A percentile compares a stretch with the other conserved stretches of the same genome.
phyloP scores from a whole-genome alignment of 2,797 vertebrate genomes.

The Hypotaenidia philippensis region DNA sequence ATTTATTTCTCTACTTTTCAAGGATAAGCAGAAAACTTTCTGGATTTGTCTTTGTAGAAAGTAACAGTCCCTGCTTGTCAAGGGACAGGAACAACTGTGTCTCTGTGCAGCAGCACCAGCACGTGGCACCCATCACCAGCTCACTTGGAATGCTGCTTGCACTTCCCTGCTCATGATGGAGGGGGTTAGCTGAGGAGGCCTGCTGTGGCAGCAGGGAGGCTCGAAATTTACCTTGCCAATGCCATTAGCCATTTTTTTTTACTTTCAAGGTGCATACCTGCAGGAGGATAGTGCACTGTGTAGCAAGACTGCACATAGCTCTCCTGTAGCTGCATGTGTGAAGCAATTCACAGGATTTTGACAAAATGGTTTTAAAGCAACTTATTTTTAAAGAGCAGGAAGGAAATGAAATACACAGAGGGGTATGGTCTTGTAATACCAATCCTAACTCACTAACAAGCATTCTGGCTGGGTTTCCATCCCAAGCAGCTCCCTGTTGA shows the following conservation, averaged over 20 bases:
- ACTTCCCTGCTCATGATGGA: neutral
- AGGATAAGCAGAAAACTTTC: slow-evolving; percentile 5
- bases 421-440: neutral
- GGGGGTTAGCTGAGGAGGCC: slow-evolving; percentile 5
- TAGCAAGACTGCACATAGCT: neutral
- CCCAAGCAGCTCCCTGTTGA: neutral
- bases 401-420: neutral
- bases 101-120: neutral
- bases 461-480: neutral
- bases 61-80: neutral
- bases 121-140: neutral
- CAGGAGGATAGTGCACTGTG: neutral
- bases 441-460: neutral
- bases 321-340: neutral
- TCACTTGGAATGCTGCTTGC: neutral
- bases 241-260: too few relatives aligned
- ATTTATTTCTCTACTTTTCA: neutral
- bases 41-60: slow-evolving; percentile 42
- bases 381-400: neutral
- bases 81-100: slow-evolving; percentile 38
- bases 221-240: neutral
- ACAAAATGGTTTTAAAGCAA: neutral
- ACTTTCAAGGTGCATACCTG: neutral
- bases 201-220: neutral
- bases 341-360: neutral